A percentile compares a stretch with the other conserved stretches of the same genome.
These are phyloP conservation scores for Thamnophis elegans DNA, from an alignment of 2,797 vertebrate species.

Conservation along the genomic window DNA sequence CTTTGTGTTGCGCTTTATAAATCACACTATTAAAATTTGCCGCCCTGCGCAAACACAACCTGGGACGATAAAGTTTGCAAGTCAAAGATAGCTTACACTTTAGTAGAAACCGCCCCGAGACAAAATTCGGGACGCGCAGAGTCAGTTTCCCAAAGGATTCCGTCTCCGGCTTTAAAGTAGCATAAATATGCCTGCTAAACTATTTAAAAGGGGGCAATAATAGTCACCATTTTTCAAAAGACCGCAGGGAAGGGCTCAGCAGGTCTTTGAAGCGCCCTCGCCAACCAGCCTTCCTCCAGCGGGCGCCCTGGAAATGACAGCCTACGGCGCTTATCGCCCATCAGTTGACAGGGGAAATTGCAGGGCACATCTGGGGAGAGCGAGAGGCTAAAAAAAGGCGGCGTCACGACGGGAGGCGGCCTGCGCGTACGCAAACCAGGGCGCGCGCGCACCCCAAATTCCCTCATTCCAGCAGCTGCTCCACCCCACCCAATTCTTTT, in stretches of 20 bases:
- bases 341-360: neutral
- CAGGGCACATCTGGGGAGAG: neutral
- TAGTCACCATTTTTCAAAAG: neutral
- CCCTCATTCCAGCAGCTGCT: neutral
- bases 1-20: neutral
- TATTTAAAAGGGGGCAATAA: neutral
- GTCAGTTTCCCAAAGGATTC: neutral
- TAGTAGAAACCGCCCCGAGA: neutral
- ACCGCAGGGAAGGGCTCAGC: neutral
- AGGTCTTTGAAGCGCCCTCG: neutral
- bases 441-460: neutral
- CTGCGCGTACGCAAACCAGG: neutral
- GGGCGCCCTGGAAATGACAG: neutral
- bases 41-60: neutral
- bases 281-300: neutral
- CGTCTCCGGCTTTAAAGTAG: neutral
- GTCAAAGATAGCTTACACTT: neutral
- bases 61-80: neutral
- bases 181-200: neutral
- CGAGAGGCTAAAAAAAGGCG: neutral
- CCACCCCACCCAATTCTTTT: neutral
- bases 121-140: neutral
- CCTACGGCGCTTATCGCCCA: too few relatives aligned
- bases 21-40: neutral
- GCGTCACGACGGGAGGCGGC: neutral